Evolutionary conservation across 1,140 invertebrate species (phyloP).

Genomic region (Drosophila auraria): DNA sequence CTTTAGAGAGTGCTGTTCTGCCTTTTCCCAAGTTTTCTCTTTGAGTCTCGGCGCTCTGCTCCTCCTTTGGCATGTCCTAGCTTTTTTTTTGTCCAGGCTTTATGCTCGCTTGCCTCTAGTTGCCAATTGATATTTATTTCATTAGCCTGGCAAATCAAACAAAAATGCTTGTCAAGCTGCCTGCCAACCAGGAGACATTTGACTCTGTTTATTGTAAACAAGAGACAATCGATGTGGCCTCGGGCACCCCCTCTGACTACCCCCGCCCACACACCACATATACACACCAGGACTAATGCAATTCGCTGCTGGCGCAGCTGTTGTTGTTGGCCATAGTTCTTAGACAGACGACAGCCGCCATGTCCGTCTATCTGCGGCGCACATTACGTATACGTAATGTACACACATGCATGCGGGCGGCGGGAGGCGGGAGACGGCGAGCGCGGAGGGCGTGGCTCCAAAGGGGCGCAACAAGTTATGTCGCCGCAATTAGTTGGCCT

Average conservation of each 20-base stretch:
- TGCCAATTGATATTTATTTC: constrained; percentile 34
- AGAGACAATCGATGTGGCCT: constrained; percentile 68
- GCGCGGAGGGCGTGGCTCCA: constrained; percentile 31
- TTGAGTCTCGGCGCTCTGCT: background rate
- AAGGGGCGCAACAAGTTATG: constrained; percentile 77
- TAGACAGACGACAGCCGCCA: constrained; percentile 66
- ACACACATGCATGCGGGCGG: constrained; percentile 21
- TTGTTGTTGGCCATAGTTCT: constrained; percentile 68
- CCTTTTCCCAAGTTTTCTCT: background rate
- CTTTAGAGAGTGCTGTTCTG: too few species aligned
- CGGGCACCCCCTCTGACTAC: constrained; percentile 16
- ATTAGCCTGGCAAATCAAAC: constrained; percentile 65
- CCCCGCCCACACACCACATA: background rate
- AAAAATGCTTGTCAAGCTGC: constrained; percentile 60
- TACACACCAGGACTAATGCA: constrained; percentile 59
- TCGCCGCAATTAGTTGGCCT: constrained; percentile 79
- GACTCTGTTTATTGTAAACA: constrained; percentile 80
- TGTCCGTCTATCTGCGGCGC: constrained; percentile 48
- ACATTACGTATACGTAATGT: constrained; percentile 30
- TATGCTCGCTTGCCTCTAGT: background rate
- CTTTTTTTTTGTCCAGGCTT: background rate
- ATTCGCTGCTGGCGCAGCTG: constrained; percentile 58
- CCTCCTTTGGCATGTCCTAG: background rate
- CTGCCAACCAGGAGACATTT: constrained; percentile 69
- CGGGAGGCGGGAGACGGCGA: constrained; percentile 5